Base-by-base conservation (phyloP, 2,113 vertebrate genomes). In the Sinocyclocheilus rhinocerous region DNA sequence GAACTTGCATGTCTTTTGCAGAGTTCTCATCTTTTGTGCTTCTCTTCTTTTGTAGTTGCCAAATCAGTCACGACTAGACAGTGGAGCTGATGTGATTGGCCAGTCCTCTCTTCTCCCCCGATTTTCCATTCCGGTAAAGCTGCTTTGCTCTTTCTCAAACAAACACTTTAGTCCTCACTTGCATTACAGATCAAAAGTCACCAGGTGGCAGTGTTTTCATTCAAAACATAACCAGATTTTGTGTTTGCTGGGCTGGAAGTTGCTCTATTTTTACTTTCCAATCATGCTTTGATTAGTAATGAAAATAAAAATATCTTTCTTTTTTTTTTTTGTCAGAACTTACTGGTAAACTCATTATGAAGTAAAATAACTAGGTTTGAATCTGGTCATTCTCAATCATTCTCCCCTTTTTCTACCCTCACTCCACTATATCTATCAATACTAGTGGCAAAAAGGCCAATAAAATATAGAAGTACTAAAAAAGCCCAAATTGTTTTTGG, bases 61-160 rank as follows among this genome's bases (percentile, higher is more conserved):
- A 6, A 94, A 91, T 94, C 97, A 97, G 92, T 97, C 94, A 88
- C 93, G 98, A 91, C 89, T 98, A 92, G 97, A 99, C 90, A 96
- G 97, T 90, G 95, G 96, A 26, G 95, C 96, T 4, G 97, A 99
- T 82, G 88, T 95, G 87, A 94, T 96, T 90, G 91, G 95, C 86
- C 97, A 97, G 83, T 95, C 97, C 0, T 95, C 97, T 87, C 96
- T 99, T 88, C 94, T 98, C 90, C 96, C 97, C 59, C 95, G 98
- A 24, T 98, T 99, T 94, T 96, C 97, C 84, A 95, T 98, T 93
- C 98, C 99, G 97, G 98, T 99, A 89, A 84, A 90, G 85, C n/a
- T 45, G 70, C 48, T 42, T 59, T 22, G 0, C 72, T 22, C 13
- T n/a, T 8, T 45, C 0, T 57, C n/a, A 42, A 6, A 45, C 24